Percentiles rank a stretch among this genome's conserved stretches.
phyloP scores from a whole-genome alignment of 2,113 vertebrate species.

The Sebastes fasciatus region DNA sequence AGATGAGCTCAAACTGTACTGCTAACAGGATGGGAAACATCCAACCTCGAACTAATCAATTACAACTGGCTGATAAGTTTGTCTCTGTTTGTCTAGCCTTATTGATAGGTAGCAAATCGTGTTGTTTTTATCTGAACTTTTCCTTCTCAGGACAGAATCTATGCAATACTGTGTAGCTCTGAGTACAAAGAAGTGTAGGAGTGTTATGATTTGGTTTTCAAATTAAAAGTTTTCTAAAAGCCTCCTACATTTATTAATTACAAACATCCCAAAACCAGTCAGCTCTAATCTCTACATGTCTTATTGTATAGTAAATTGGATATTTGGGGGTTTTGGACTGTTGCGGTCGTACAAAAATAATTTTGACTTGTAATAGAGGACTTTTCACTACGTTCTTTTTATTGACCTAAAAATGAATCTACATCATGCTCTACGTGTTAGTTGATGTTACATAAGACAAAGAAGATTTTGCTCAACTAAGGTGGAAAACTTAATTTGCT shows the following conservation, averaged over 20 bases:
- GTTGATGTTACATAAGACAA: background rate
- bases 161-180: background rate
- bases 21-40: constrained; percentile 16
- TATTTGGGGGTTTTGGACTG: background rate
- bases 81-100: background rate
- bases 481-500: background rate
- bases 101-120: background rate
- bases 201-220: background rate
- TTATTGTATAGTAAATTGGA: background rate
- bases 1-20: background rate
- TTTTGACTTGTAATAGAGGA: background rate
- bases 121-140: background rate
- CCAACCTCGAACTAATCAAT: background rate
- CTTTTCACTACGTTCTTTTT: background rate
- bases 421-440: background rate
- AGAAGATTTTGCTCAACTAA: background rate
- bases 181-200: background rate
- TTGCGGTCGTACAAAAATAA: background rate
- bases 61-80: background rate
- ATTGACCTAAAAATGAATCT: background rate
- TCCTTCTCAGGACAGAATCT: background rate
- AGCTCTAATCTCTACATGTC: too few species aligned
- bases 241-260: background rate
- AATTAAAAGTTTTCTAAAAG: background rate
- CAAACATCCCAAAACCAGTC: background rate